phyloP scores from a whole-genome alignment of 2,797 vertebrate species.

The Spheniscus humboldti region DNA sequence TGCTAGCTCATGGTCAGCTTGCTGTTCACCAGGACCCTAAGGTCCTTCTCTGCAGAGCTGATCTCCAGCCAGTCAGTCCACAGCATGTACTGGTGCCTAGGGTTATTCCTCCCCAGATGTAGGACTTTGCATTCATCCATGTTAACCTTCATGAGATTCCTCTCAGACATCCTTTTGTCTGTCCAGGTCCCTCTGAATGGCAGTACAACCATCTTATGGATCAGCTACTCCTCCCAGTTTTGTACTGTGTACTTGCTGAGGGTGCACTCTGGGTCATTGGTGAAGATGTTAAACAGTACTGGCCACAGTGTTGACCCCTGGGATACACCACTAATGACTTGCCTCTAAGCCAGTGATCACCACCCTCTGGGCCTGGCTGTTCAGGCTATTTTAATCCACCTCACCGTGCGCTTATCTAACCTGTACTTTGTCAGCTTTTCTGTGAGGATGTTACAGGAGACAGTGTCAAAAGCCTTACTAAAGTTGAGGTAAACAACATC shows the following conservation, averaged over 20 bases:
- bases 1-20: not conserved
- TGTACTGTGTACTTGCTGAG: not conserved
- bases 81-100: not conserved
- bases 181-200: too few species aligned
- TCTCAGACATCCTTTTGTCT: not conserved
- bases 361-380: not conserved
- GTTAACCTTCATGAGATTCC: not conserved
- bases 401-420: not conserved
- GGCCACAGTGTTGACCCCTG: not conserved
- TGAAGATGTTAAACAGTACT: not conserved
- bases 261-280: not conserved
- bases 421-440: not conserved
- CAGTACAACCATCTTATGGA: not conserved
- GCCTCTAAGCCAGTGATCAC: not conserved
- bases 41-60: not conserved
- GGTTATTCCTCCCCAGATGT: not conserved
- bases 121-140: not conserved
- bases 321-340: not conserved
- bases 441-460: not conserved
- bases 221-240: not conserved
- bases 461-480: not conserved
- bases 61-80: not conserved
- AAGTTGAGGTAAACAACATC: not conserved
- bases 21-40: not conserved
- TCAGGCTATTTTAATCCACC: not conserved